Evolutionary conservation across 2,797 vertebrate species (phyloP).

Genomic region (Rousettus madagascariensis): DNA sequence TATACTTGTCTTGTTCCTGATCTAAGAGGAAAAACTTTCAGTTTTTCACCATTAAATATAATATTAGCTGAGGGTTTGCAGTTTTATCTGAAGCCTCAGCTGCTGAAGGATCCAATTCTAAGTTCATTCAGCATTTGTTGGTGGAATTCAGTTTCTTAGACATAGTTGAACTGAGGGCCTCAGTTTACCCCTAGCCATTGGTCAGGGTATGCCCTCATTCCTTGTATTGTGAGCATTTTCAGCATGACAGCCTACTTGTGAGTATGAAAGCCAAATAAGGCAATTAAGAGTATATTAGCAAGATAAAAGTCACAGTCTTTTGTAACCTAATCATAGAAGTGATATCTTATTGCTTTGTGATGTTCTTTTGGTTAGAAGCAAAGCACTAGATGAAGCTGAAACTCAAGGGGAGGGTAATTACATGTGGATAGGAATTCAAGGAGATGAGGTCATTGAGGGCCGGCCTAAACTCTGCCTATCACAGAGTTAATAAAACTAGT

Average conservation of each 20-base stretch:
- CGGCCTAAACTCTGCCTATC: not conserved
- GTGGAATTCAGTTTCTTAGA: not conserved
- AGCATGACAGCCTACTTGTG: not conserved
- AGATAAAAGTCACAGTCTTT: not conserved
- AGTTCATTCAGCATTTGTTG: not conserved
- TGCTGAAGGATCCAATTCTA: not conserved
- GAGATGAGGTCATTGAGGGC: not conserved
- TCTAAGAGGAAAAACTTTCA: too few relatives aligned
- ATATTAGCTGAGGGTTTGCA: too few relatives aligned
- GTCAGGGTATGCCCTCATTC: not conserved
- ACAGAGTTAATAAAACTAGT: not conserved
- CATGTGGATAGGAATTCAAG: not conserved
- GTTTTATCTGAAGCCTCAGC: not conserved
- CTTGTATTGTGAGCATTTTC: not conserved
- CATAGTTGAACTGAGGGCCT: not conserved
- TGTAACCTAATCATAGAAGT: not conserved
- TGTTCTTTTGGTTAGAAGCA: not conserved
- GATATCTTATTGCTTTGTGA: not conserved
- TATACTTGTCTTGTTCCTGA: too few relatives aligned
- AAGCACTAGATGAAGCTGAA: not conserved
- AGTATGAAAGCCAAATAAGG: not conserved
- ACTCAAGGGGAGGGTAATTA: not conserved
- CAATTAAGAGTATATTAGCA: not conserved
- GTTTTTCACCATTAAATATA: too few relatives aligned
- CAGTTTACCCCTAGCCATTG: not conserved